Conservation (phyloP, 2,797 vertebrate genomes). For the Artibeus lituratus region DNA sequence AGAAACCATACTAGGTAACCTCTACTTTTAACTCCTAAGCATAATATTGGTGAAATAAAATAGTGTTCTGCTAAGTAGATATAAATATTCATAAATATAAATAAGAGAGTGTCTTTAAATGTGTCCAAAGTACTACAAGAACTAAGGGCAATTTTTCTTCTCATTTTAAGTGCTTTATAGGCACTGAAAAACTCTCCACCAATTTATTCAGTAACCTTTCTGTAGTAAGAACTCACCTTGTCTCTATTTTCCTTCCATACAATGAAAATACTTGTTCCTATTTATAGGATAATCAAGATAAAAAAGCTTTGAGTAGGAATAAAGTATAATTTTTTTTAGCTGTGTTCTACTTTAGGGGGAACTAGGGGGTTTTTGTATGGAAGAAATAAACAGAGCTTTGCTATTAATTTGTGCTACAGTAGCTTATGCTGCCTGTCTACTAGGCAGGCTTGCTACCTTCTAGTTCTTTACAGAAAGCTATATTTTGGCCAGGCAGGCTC, state of each 20-base stretch:
- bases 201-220: conserved; percentile 60
- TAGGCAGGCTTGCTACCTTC: conserved; percentile 59
- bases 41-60: conserved; percentile 23
- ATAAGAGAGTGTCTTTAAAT: neutral
- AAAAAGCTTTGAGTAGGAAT: neutral
- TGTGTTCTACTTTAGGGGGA: conserved; percentile 31
- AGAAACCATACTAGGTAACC: neutral
- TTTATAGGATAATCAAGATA: conserved; percentile 53
- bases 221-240: conserved; percentile 49
- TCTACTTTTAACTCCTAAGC: conserved; percentile 9
- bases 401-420: conserved; percentile 64
- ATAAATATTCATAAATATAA: conserved; percentile 36
- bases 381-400: conserved; percentile 73
- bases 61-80: neutral
- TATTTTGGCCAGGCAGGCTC: conserved; percentile 65
- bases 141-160: conserved; percentile 14
- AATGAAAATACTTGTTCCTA: conserved; percentile 51
- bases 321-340: neutral
- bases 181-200: conserved; percentile 36
- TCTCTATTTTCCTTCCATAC: conserved; percentile 63
- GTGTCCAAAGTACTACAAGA: neutral
- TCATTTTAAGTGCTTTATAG: conserved; percentile 38
- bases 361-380: conserved; percentile 49
- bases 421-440: conserved; percentile 59
- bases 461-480: conserved; percentile 63